Evolutionary conservation across 2,888 invertebrate species (phyloP).

Genomic region (Nematopogon swammerdamellus): DNA sequence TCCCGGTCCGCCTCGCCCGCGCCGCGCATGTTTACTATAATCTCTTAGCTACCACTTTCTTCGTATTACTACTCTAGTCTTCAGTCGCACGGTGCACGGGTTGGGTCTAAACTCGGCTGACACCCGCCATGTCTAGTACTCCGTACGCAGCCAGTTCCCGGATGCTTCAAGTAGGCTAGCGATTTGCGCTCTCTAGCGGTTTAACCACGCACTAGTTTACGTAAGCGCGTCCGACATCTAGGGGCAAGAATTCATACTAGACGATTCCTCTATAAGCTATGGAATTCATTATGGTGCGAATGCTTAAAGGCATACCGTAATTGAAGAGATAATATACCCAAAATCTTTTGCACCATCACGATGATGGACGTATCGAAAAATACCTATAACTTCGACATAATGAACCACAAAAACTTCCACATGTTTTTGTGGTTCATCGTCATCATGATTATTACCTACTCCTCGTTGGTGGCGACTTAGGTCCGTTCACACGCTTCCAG

Average conservation of each 20-base stretch:
- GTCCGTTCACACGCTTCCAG: no score
- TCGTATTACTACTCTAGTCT: background rate
- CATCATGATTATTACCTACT: no score
- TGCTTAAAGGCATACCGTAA: no score
- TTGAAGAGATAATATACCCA: no score
- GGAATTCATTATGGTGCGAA: no score
- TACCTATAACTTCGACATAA: no score
- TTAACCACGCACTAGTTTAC: constrained; percentile 26
- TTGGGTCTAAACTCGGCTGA: constrained; percentile 46
- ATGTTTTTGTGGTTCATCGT: no score
- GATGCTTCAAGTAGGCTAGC: constrained; percentile 61
- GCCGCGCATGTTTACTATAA: background rate
- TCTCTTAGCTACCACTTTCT: background rate
- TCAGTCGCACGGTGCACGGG: background rate
- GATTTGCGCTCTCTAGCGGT: constrained; percentile 49
- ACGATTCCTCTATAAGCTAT: background rate
- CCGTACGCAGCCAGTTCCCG: constrained; percentile 67
- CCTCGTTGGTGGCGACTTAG: no score
- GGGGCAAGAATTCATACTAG: constrained; percentile 20
- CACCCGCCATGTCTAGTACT: constrained; percentile 77
- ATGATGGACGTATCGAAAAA: no score
- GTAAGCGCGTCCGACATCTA: constrained; percentile 31
- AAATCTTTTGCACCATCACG: no score
- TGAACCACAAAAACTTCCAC: no score
- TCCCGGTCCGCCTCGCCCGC: background rate